These are phyloP conservation scores for Patella depressa DNA, from an alignment of 2,888 invertebrate species.

Conservation along the genomic window DNA sequence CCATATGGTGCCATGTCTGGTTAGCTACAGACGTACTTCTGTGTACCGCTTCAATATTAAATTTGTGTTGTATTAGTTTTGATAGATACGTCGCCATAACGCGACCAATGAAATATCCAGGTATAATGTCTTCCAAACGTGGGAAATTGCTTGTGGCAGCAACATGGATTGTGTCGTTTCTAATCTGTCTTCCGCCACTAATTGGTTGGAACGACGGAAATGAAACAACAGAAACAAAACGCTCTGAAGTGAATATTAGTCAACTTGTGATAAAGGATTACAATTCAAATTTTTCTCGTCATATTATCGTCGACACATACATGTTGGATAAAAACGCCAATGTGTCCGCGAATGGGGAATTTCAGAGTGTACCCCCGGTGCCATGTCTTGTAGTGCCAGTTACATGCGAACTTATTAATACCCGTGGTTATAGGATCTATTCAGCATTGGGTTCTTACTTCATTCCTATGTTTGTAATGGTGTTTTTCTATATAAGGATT, in stretches of 20 bases:
- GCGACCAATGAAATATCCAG: slow-evolving; percentile 94
- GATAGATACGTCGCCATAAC: slow-evolving; percentile 94
- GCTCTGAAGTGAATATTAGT: not conserved
- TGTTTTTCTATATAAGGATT: slow-evolving; percentile 91
- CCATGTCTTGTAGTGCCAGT: not conserved
- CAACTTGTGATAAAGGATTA: slow-evolving; percentile 4
- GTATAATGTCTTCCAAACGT: slow-evolving; percentile 84
- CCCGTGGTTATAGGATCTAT: slow-evolving; percentile 92
- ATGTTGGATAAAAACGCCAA: slow-evolving; percentile 1
- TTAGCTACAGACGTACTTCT: slow-evolving; percentile 98
- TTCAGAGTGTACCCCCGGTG: not conserved
- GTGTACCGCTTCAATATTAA: slow-evolving; percentile 97
- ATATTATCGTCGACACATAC: slow-evolving; percentile 11
- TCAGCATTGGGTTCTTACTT: slow-evolving; percentile 98
- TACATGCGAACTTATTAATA: slow-evolving; percentile 57
- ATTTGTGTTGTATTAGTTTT: slow-evolving; percentile 94
- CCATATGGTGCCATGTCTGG: slow-evolving; percentile 94
- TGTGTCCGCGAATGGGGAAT: not conserved
- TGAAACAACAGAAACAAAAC: not conserved
- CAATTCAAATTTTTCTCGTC: not conserved
- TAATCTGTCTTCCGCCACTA: slow-evolving; percentile 96
- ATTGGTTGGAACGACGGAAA: slow-evolving; percentile 85
- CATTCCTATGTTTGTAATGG: slow-evolving; percentile 98
- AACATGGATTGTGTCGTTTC: slow-evolving; percentile 96
- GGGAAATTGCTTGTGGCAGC: slow-evolving; percentile 89